These are phyloP conservation scores for Drosophila cardini DNA, from an alignment of 1,140 invertebrate species.

Conservation along the genomic window DNA sequence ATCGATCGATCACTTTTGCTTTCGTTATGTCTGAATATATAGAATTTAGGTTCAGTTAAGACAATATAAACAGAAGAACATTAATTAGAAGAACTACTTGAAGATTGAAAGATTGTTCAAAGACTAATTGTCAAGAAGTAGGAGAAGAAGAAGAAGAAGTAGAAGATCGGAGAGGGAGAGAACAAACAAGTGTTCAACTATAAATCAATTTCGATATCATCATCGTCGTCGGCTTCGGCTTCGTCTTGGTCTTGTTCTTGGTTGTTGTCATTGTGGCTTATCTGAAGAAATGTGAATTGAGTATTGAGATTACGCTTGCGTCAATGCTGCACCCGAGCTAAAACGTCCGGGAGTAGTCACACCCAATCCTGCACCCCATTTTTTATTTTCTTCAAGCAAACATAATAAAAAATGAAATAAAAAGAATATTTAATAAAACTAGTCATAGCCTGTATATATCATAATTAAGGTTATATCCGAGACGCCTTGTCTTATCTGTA, in stretches of 20 bases:
- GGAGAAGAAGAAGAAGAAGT: not conserved
- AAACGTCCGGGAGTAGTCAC: not conserved
- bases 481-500: constrained; percentile 9
- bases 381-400: not conserved
- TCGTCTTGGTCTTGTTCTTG: constrained; percentile 2
- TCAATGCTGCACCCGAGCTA: constrained; percentile 45
- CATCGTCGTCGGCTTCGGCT: not conserved
- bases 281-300: constrained; percentile 16
- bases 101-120: constrained; percentile 23
- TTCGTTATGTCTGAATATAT: constrained; percentile 12
- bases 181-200: constrained; percentile 12
- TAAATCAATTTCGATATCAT: constrained; percentile 61
- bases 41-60: not conserved
- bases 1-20: constrained; percentile 39
- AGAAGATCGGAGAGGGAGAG: not conserved
- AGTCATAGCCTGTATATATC: constrained; percentile 1
- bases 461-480: constrained; percentile 34
- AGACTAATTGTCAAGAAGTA: constrained; percentile 39
- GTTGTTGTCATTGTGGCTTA: constrained; percentile 25
- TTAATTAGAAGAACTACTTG: constrained; percentile 16
- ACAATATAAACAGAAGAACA: not conserved
- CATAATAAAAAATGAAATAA: not conserved
- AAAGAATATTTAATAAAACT: too few species aligned
- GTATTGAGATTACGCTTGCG: constrained; percentile 37
- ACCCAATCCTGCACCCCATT: constrained; percentile 1